Evolutionary conservation across 2,797 vertebrate species (phyloP).

Genomic region (Schizothorax lantsangensis): DNA sequence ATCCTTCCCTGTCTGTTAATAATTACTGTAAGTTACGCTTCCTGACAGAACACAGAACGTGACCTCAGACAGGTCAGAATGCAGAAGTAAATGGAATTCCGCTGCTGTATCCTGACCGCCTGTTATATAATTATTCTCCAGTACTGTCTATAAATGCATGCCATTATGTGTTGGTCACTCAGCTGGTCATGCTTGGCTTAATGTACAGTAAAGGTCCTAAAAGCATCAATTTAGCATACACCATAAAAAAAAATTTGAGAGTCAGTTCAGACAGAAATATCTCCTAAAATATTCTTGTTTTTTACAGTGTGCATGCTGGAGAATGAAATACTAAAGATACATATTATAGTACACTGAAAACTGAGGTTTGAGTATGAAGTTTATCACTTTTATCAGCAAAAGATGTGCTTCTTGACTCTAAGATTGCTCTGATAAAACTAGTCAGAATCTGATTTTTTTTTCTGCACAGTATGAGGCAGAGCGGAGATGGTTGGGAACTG

Average conservation of each 20-base stretch:
- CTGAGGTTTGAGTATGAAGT: neutral
- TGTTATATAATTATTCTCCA: constrained; percentile 16
- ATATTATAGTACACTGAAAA: neutral
- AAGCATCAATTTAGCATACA: neutral
- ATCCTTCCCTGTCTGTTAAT: constrained; percentile 49
- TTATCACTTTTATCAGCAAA: constrained; percentile 8
- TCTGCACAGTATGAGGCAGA: neutral
- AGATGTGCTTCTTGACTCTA: neutral
- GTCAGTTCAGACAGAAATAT: neutral
- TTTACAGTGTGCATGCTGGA: neutral
- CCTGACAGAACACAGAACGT: constrained; percentile 1
- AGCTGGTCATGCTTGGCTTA: neutral
- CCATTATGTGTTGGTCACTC: neutral
- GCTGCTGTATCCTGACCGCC: constrained; percentile 19
- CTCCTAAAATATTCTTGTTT: neutral
- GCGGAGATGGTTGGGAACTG: neutral
- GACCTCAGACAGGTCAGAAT: constrained; percentile 33
- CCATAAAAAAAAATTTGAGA: neutral
- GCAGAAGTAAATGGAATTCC: constrained; percentile 36
- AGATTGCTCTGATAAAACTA: constrained; percentile 2
- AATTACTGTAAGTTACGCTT: constrained; percentile 29
- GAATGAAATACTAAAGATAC: neutral
- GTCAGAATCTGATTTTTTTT: neutral
- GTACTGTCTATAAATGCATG: neutral
- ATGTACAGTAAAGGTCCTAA: neutral